A percentile compares a stretch with the other conserved stretches of the same genome.
Conservation (phyloP, 2,888 invertebrate genomes). For the Elysia crispata region DNA sequence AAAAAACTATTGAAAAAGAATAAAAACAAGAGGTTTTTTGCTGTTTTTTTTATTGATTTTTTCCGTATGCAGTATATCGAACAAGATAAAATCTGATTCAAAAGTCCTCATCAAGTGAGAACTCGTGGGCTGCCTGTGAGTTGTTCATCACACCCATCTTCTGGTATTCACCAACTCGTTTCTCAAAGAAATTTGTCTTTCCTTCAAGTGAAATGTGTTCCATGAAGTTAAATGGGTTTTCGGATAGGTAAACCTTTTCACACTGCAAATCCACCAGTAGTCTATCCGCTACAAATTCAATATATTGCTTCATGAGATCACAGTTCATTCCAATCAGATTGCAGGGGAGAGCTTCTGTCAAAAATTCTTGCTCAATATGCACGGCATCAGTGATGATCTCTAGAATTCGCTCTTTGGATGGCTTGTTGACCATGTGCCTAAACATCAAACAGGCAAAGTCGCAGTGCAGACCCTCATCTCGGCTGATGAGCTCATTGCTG, state of each 20-base stretch:
- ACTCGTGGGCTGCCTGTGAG: conserved; percentile 82
- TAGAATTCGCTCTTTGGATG: conserved; percentile 86
- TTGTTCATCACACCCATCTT: conserved; percentile 92
- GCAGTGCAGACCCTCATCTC: conserved; percentile 98
- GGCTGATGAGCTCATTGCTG: conserved; percentile 98
- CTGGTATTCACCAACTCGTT: conserved; percentile 98
- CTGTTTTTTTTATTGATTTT: too few species aligned
- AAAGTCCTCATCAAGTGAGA: conserved; percentile 92
- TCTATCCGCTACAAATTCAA: conserved; percentile 98
- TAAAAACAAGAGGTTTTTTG: too few species aligned
- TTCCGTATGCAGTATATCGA: too few species aligned
- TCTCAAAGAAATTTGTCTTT: conserved; percentile 99
- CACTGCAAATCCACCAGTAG: conserved; percentile 91
- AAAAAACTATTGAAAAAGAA: too few species aligned
- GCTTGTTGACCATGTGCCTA: conserved; percentile 89
- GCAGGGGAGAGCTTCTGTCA: conserved; percentile 96
- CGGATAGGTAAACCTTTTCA: conserved; percentile 91
- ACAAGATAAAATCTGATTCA: conserved; percentile 77
- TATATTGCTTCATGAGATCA: conserved; percentile 95
- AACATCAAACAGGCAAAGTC: conserved; percentile 99
- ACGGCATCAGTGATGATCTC: conserved; percentile 95
- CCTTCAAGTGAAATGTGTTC: conserved; percentile 98
- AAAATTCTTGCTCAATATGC: conserved; percentile 96
- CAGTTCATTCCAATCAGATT: conserved; percentile 99
- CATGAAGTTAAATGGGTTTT: conserved; percentile 99